A percentile compares a stretch with the other conserved stretches of the same genome.
Conservation (phyloP, 2,888 invertebrate species). For the Apamea monoglypha region DNA sequence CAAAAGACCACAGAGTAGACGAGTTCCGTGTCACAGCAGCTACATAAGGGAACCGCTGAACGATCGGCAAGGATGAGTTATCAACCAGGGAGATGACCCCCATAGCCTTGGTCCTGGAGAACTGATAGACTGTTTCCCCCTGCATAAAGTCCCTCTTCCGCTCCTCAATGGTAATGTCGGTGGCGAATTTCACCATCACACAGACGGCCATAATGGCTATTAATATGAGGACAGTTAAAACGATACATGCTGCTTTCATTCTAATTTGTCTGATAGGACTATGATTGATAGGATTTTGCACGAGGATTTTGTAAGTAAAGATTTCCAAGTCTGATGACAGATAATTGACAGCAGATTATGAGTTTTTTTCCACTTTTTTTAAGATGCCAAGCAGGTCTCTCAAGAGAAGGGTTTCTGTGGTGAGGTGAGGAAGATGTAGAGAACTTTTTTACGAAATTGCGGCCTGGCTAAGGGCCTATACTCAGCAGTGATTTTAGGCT, state of each 20-base stretch:
- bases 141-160: constrained; percentile 71
- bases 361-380: neutral
- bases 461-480: too few species aligned
- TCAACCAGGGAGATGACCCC: constrained; percentile 77
- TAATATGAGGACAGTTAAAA: constrained; percentile 76
- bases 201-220: constrained; percentile 84
- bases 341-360: neutral
- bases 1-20: constrained; percentile 76
- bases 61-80: constrained; percentile 64
- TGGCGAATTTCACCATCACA: constrained; percentile 87
- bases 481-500: neutral
- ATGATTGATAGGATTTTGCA: neutral
- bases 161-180: constrained; percentile 82
- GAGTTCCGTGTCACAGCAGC: constrained; percentile 81
- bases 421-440: neutral
- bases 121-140: constrained; percentile 69
- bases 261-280: neutral
- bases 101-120: constrained; percentile 71
- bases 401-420: neutral
- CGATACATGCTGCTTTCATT: constrained; percentile 83
- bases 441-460: neutral
- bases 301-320: constrained; percentile 5
- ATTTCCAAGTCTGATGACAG: neutral
- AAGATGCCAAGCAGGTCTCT: too few species aligned
- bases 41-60: constrained; percentile 80